Conservation (phyloP, 53 echinoderm and acorn worm genomes). For the Astropecten irregularis region DNA sequence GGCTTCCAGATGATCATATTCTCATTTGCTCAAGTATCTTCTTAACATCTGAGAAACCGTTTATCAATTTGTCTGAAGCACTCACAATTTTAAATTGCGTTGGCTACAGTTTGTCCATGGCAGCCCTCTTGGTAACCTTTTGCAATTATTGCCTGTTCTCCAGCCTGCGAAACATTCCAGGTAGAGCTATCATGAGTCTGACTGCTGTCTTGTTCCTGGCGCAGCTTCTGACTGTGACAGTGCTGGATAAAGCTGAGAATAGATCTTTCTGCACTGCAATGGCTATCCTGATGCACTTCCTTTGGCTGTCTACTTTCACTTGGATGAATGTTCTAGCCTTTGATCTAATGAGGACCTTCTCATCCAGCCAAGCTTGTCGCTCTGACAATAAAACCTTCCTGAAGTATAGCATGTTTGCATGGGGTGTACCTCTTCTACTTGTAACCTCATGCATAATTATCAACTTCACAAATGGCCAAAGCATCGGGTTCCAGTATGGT, state of each 20-base stretch:
- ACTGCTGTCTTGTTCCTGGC: constrained; percentile 1
- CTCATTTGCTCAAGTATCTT: constrained; percentile 14
- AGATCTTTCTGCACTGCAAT: not conserved
- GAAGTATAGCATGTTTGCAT: not conserved
- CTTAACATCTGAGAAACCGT: not conserved
- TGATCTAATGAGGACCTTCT: constrained; percentile 29
- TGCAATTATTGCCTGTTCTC: constrained; percentile 18
- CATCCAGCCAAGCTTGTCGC: not conserved
- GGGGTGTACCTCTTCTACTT: constrained; percentile 27
- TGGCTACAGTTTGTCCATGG: constrained; percentile 1
- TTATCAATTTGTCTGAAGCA: not conserved
- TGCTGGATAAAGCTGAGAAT: not conserved
- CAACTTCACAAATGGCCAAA: not conserved
- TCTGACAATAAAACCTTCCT: not conserved
- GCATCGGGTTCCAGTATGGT: not conserved
- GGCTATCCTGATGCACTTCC: constrained; percentile 23
- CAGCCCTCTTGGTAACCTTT: not conserved
- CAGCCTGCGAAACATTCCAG: constrained; percentile 29
- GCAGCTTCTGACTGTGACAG: constrained; percentile 9
- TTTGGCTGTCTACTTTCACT: constrained; percentile 36
- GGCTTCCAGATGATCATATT: constrained; percentile 2
- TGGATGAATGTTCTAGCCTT: constrained; percentile 50
- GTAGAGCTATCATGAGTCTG: constrained; percentile 39
- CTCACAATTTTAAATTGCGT: not conserved
- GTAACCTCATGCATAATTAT: not conserved